Evolutionary conservation across 2,797 vertebrate genomes (phyloP), one percentile per base, ranked within the genome.

Genomic region (Siniperca undulata): DNA sequence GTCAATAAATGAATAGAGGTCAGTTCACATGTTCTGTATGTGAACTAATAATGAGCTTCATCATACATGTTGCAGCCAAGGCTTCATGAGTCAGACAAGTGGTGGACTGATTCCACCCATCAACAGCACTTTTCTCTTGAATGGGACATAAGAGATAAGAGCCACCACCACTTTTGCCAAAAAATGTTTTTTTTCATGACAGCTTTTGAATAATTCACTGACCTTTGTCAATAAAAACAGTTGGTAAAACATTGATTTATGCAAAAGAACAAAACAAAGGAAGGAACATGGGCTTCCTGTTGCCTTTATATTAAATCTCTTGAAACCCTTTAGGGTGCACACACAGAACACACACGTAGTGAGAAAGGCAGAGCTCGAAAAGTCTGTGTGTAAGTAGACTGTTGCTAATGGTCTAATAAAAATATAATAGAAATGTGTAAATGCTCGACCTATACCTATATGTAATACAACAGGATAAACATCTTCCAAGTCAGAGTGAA

Each of bases 41-140:
- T 40, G 62, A 77, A 70, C 27, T 92, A 89, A 95, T 88, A 84
- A 93, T 95, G 95, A 96, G 95, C 95, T 96, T 95, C 91, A 91
- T 78, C 82, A 95, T 94, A 95, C 4, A 95, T 93, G 93, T 92
- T 94, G 92, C 78, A 91, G 93, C 91, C 92, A 92, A 91, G 92
- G 93, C 59, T 60, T 52, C 16, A 38, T 13, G 34, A 46, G 10
- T 24, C 7, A 67, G 12, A 66, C 12, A 68, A 50, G n/a, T 42
- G 17, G n/a, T 14, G 14, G 22, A 19, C n/a, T 30, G 3, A 74
- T 69, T 67, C 60, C 9, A 30, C 19, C 30, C 14, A 20, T 36
- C 30, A 60, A 74, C 20, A 9, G 36, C 36, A 10, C 11, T 40
- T 16, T 46, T 34, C 8, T 61, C 6, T 19, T 61, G 24, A 72